Evolutionary conservation across 2,113 vertebrate species (phyloP), one percentile per base, ranked within the genome.

Genomic region (Colius striatus): DNA sequence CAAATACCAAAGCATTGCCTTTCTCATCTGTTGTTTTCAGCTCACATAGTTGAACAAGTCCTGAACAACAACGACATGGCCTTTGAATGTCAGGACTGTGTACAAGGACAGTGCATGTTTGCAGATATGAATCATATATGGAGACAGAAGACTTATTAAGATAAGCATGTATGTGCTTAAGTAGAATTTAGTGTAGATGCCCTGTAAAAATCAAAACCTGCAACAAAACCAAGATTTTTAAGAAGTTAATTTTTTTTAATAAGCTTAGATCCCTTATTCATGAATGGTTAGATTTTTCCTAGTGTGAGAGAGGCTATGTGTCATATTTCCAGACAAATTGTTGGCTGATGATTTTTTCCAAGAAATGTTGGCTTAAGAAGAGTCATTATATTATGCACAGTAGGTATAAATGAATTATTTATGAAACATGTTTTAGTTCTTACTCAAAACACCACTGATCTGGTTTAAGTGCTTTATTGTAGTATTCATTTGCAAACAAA

Each of bases 351-450:
- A 78, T 84, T 96, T 97, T 95, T 93, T 14, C 71, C 75, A 95
- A 89, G 87, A 97, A 94, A 83, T 89, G 82, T 90, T 96, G 81
- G 81, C 83, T 96, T 97, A 95, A 94, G 62, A 82, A 75, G 75
- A 95, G 78, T 89, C 89, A 97, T 98, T 97, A 97, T 97, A 97
- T 97, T 97, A 97, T 97, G 94, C 98, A 97, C 96, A 98, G 97
- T 97, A 95, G 96, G 96, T 97, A 90, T 96, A 95, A 97, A 97
- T 98, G 96, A 97, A 98, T 98, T 98, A 98, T 98, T 98, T 98
- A 98, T 97, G 94, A 98, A 97, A 98, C 96, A 96, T 97, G 86
- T 96, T 97, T 97, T 97, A 50, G 43, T 96, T 98, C 95, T 94
- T 89, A 95, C 87, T 92, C 90, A 97, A 97, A 98, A 95, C 79